Percentiles rank a stretch among this genome's conserved stretches.
These are phyloP conservation scores for Lasioglossum marginatum DNA, from an alignment of 2,888 invertebrate species.

Conservation along the genomic window DNA sequence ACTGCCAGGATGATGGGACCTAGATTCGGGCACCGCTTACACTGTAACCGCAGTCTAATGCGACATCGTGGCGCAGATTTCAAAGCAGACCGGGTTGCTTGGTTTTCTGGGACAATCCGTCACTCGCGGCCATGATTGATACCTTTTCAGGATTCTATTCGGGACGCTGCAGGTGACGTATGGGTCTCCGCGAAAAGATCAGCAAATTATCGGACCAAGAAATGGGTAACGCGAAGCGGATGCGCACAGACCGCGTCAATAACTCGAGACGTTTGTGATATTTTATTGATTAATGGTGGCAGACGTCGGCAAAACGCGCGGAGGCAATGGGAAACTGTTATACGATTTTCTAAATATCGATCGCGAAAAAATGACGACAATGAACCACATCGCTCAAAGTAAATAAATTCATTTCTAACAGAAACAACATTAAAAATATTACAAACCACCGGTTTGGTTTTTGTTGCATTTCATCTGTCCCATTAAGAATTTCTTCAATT, in stretches of 20 bases:
- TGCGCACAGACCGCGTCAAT: background rate
- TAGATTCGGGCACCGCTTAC: background rate
- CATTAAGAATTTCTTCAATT: no score
- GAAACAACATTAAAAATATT: background rate
- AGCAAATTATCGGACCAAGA: background rate
- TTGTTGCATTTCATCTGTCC: no score
- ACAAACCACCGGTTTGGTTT: background rate
- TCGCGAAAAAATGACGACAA: background rate
- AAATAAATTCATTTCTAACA: background rate
- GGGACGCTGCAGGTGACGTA: conserved; percentile 12
- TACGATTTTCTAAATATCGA: background rate
- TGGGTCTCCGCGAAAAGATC: conserved; percentile 6
- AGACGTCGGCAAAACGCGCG: background rate
- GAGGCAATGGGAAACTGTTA: background rate
- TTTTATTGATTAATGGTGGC: background rate
- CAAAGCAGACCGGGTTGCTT: background rate
- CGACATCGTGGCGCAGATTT: conserved; percentile 27
- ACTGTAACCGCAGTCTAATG: background rate
- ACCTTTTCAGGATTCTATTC: conserved; percentile 18
- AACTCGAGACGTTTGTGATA: background rate
- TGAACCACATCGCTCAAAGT: background rate
- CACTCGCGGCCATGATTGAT: conserved; percentile 38
- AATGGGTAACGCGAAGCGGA: no score
- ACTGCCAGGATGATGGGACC: background rate
- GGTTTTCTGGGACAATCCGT: conserved; percentile 36